phyloP scores from a whole-genome alignment of 2,888 invertebrate species.

The Reticulitermes lucifugus region DNA sequence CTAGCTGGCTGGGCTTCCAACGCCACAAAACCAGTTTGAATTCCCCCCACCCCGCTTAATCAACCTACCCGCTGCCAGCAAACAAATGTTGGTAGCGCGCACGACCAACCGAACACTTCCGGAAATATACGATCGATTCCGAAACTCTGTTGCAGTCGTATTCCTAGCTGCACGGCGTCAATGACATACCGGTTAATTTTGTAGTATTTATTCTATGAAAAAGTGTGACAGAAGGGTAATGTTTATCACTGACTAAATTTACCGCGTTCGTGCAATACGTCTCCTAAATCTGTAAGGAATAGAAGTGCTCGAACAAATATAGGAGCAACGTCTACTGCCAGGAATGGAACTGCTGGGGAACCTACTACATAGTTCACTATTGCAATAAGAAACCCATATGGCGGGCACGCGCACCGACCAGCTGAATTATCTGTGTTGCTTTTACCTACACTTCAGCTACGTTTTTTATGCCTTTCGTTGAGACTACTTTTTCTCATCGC shows the following conservation, averaged over 20 bases:
- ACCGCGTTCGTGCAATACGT: too few species aligned
- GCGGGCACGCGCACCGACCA: constrained; percentile 37
- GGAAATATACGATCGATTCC: not conserved
- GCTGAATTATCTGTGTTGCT: constrained; percentile 42
- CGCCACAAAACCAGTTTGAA: constrained; percentile 37
- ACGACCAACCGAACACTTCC: constrained; percentile 25
- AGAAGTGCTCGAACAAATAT: too few species aligned
- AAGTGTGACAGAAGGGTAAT: too few species aligned
- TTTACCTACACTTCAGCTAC: constrained; percentile 41
- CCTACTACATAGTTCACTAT: constrained; percentile 1
- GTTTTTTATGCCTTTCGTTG: constrained; percentile 37
- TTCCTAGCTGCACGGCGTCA: not conserved
- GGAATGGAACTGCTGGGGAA: not conserved
- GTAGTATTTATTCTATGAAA: too few species aligned
- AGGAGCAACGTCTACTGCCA: too few species aligned
- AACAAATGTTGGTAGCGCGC: constrained; percentile 20
- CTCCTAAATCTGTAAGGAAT: too few species aligned
- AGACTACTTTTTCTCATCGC: not conserved
- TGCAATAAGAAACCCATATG: not conserved
- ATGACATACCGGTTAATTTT: too few species aligned
- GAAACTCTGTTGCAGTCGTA: not conserved
- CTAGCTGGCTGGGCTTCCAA: constrained; percentile 34
- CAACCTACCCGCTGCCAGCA: not conserved
- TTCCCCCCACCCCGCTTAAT: constrained; percentile 13
- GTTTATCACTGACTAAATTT: too few species aligned